phyloP scores from a whole-genome alignment of 2,113 vertebrate genomes.

The Emydocephalus ijimae region DNA sequence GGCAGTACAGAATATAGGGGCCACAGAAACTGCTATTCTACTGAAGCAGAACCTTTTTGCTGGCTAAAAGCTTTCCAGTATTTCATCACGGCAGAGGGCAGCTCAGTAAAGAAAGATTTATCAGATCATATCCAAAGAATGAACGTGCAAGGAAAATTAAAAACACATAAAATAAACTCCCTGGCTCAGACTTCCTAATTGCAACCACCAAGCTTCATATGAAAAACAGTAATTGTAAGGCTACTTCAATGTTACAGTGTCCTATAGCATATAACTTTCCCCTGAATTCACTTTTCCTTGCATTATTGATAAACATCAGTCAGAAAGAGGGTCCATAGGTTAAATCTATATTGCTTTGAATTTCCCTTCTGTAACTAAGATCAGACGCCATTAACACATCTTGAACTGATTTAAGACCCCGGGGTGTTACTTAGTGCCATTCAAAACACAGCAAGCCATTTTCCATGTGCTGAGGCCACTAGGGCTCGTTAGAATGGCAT shows the following conservation, averaged over 20 bases:
- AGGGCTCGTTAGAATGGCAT: constrained; percentile 67
- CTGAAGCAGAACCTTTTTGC: background rate
- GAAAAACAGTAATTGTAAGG: constrained; percentile 23
- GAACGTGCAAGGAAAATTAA: background rate
- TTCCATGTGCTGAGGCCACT: constrained; percentile 63
- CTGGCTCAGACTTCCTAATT: background rate
- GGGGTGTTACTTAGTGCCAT: constrained; percentile 60
- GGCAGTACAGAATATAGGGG: background rate
- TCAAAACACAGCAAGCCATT: constrained; percentile 67
- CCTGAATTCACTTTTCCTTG: constrained; percentile 26
- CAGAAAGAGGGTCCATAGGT: constrained; percentile 56
- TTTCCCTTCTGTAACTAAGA: constrained; percentile 62
- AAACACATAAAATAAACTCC: background rate
- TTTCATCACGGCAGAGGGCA: background rate
- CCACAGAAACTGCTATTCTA: too few species aligned
- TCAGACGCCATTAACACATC: constrained; percentile 68
- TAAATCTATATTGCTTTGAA: constrained; percentile 61
- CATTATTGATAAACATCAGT: constrained; percentile 58
- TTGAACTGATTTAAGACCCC: constrained; percentile 70
- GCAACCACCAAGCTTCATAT: background rate
- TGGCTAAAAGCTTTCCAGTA: background rate
- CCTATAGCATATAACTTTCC: background rate
- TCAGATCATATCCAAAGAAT: background rate
- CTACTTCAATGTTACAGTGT: constrained; percentile 5
- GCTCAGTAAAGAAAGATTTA: background rate